These are phyloP conservation scores for Percopsis transmontana DNA, from an alignment of 2,113 vertebrate species.

Conservation along the genomic window DNA sequence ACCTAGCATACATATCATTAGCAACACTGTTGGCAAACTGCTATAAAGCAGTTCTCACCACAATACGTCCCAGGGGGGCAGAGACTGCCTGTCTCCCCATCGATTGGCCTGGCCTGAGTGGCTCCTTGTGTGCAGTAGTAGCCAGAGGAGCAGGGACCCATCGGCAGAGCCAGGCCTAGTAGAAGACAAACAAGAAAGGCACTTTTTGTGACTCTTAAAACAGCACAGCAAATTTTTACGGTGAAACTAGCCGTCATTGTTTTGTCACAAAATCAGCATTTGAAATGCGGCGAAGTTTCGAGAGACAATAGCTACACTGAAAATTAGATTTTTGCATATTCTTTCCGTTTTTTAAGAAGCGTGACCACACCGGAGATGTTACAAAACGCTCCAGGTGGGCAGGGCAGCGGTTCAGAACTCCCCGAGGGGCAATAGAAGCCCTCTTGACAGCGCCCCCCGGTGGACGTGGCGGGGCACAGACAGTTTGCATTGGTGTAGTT, in stretches of 20 bases:
- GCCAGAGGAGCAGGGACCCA: constrained; percentile 84
- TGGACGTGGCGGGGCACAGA: constrained; percentile 91
- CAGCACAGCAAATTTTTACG: not conserved
- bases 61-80: constrained; percentile 89
- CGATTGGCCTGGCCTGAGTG: constrained; percentile 77
- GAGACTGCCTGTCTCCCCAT: constrained; percentile 81
- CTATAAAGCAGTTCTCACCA: constrained; percentile 71
- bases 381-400: constrained; percentile 85
- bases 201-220: constrained; percentile 5
- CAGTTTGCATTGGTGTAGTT: constrained; percentile 93
- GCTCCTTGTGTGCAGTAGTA: constrained; percentile 85
- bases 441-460: constrained; percentile 85
- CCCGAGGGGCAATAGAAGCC: constrained; percentile 88
- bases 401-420: constrained; percentile 83
- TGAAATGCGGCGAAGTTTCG: no score
- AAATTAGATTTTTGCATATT: not conserved
- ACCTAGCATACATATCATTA: not conserved
- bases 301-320: no score
- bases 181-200: constrained; percentile 7
- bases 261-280: no score
- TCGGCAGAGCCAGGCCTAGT: constrained; percentile 83
- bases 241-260: no score
- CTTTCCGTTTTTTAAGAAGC: not conserved
- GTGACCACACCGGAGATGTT: constrained; percentile 80
- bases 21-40: constrained; percentile 19